phyloP scores from a whole-genome alignment of 2,888 invertebrate species.

The Cartodere bifasciata region DNA sequence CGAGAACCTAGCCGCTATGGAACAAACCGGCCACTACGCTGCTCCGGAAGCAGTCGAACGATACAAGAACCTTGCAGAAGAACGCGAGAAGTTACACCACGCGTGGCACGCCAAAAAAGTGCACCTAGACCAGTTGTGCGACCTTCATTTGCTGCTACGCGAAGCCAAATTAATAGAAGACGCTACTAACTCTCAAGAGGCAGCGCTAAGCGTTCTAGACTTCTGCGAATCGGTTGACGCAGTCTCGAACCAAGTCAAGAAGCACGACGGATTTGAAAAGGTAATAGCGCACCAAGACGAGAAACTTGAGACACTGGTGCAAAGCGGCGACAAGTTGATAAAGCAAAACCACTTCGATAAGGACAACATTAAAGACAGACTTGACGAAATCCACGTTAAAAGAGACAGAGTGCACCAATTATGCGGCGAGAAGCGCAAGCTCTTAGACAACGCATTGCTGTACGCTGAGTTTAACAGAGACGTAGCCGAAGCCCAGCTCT shows the following conservation, averaged over 20 bases:
- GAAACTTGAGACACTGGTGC: conserved; percentile 66
- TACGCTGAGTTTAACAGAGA: conserved; percentile 88
- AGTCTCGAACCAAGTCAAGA: conserved; percentile 79
- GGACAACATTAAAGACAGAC: conserved; percentile 59
- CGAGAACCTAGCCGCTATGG: conserved; percentile 68
- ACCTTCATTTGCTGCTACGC: conserved; percentile 85
- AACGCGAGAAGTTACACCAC: conserved; percentile 63
- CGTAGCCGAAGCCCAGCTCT: conserved; percentile 78
- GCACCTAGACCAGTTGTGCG: conserved; percentile 79
- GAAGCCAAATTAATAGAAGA: conserved; percentile 90
- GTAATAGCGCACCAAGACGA: conserved; percentile 80
- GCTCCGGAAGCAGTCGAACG: conserved; percentile 66
- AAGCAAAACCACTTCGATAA: conserved; percentile 87
- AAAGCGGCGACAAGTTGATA: conserved; percentile 75
- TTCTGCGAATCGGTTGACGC: conserved; percentile 75
- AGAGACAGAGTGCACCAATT: conserved; percentile 55
- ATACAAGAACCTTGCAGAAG: conserved; percentile 62
- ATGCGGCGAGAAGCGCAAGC: conserved; percentile 51
- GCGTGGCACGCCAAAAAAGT: conserved; percentile 86
- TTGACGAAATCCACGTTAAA: conserved; percentile 61
- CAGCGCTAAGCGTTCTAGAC: conserved; percentile 55
- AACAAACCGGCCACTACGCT: conserved; percentile 72
- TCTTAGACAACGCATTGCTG: conserved; percentile 64
- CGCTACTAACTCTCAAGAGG: conserved; percentile 78
- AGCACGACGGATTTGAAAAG: conserved; percentile 92